A percentile compares a stretch with the other conserved stretches of the same genome.
phyloP scores from a whole-genome alignment of 1,140 invertebrate species.

The Galleria mellonella region DNA sequence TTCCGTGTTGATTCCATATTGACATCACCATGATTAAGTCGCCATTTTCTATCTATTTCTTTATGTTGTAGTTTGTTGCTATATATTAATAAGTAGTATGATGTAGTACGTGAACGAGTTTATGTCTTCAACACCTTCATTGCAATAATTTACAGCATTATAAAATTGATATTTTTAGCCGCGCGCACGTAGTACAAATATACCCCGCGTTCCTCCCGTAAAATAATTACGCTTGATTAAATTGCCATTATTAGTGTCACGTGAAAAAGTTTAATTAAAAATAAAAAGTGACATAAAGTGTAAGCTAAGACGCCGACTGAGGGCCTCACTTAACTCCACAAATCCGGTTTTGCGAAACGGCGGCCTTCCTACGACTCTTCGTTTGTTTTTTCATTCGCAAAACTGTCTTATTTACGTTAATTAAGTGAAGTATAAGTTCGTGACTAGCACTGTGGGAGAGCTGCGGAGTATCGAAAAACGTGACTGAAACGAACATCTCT shows the following conservation, averaged over 20 bases:
- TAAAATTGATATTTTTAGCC: no score
- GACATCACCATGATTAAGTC: no score
- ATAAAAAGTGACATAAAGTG: conserved; percentile 58
- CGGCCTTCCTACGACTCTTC: conserved; percentile 30
- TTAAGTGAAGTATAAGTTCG: conserved; percentile 72
- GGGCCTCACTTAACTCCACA: conserved; percentile 32
- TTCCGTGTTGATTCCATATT: no score
- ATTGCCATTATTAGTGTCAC: conserved; percentile 37
- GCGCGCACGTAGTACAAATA: background rate
- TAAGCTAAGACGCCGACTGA: conserved; percentile 30
- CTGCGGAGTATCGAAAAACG: conserved; percentile 31
- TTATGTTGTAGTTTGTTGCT: no score
- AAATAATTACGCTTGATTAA: conserved; percentile 8
- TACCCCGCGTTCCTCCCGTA: background rate
- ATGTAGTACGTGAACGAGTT: no score
- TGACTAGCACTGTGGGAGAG: conserved; percentile 63
- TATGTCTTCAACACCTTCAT: no score
- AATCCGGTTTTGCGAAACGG: conserved; percentile 52
- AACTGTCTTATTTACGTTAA: conserved; percentile 72
- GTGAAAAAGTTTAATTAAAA: conserved; percentile 57
- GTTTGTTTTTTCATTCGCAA: conserved; percentile 60
- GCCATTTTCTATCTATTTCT: no score
- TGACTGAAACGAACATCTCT: conserved; percentile 30
- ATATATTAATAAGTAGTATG: no score
- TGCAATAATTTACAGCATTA: no score